Base-by-base conservation (phyloP, 1,140 invertebrate species). In the Scaptomyza hsui region DNA sequence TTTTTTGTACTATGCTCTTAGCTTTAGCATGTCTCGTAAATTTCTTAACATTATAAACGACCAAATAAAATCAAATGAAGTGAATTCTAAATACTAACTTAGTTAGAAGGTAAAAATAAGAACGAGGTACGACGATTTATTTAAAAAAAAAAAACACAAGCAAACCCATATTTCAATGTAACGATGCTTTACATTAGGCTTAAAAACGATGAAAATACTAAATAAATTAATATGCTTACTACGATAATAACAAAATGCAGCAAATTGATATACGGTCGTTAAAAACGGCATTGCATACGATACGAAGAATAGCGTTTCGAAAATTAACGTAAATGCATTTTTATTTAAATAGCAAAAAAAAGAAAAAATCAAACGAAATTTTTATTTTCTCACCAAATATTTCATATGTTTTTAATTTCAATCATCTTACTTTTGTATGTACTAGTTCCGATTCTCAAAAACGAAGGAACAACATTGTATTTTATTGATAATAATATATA, bases 301-400 rank as follows among this genome's bases (percentile, higher is more conserved):
- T 48, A 35, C 77, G 52, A 49, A 73, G 52, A 74, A 61, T 74
- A 71, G 57, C 65, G 70, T 52, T 57, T 67, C 21, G 29, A 45
- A 61, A 44, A 16, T 72, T 24, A 83, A 77, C 59, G 71, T 51
- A 72, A 77, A 78, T 86, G 82, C 81, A 86, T 86, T 86, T 86
- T 80, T 55, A 86, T 57, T 75, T 44, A 75, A 75, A 62, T 81
- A 88, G 77, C 75, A 56, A 53, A 53, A n/a, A 9, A 32, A 49
- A 10, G 9, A 35, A 19, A 37, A 39, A 39, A 7, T 41, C 15
- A 51, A 80, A 68, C 47, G 48, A 80, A 65, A 48, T 52, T 37
- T 61, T 26, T 67, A 47, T 32, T 53, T 72, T 67, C 42, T 67
- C 47, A 65, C 35, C 48, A 47, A 13, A 72, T 78, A 68, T 55